These are phyloP conservation scores for Simalia tracyae DNA, from an alignment of 2,797 vertebrate genomes.

Conservation along the genomic window DNA sequence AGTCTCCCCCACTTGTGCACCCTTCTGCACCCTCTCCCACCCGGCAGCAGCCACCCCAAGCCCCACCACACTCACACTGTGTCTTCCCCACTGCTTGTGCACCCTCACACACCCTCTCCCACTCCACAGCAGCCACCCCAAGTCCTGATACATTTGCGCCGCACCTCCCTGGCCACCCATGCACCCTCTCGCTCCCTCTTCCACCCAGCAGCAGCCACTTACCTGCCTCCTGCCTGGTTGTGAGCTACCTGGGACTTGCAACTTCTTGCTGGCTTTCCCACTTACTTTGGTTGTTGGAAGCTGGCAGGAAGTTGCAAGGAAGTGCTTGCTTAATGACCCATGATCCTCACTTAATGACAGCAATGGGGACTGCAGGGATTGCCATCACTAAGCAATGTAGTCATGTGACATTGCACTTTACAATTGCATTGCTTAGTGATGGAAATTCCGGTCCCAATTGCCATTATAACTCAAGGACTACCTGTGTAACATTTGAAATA, in stretches of 20 bases:
- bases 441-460: not conserved
- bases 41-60: too few species aligned
- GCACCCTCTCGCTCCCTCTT: not conserved
- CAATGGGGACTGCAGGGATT: not conserved
- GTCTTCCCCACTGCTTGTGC: too few species aligned
- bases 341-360: not conserved
- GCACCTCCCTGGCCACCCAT: not conserved
- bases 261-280: not conserved
- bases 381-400: not conserved
- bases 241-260: not conserved
- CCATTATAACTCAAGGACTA: not conserved
- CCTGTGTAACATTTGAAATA: not conserved
- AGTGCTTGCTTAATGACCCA: not conserved
- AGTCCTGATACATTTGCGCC: not conserved
- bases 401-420: not conserved
- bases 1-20: not conserved
- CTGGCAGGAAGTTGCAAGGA: not conserved
- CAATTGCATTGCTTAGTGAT: not conserved
- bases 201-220: not conserved
- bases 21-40: not conserved
- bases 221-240: not conserved
- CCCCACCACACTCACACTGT: too few species aligned
- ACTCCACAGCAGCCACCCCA: not conserved
- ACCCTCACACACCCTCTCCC: not conserved
- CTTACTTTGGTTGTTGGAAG: not conserved